Evolutionary conservation across 2,888 invertebrate species (phyloP).

Genomic region (Dione vanillae): DNA sequence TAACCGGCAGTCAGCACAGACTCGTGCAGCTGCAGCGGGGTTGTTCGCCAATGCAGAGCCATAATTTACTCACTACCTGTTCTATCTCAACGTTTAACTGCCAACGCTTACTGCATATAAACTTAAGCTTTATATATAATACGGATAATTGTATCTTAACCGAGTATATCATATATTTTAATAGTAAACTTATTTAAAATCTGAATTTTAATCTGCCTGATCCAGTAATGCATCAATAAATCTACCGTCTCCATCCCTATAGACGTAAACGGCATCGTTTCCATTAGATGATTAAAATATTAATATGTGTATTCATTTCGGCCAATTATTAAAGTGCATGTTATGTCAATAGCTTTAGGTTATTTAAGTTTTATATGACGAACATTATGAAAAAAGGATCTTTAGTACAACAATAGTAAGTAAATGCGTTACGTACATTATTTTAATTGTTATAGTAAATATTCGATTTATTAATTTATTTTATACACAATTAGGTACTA

Average conservation of each 20-base stretch:
- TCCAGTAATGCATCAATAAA: background rate
- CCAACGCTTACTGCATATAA: constrained; percentile 58
- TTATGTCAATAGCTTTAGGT: background rate
- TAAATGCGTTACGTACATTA: too few relatives aligned
- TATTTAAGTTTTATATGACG: too few relatives aligned
- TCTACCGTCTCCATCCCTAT: background rate
- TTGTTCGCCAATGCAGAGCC: constrained; percentile 69
- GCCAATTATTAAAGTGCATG: background rate
- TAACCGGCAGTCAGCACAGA: constrained; percentile 29
- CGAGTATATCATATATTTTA: too few relatives aligned
- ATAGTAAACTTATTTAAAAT: too few relatives aligned
- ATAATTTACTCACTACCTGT: constrained; percentile 77
- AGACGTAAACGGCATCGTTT: background rate
- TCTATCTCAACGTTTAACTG: constrained; percentile 74
- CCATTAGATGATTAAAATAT: constrained; percentile 12
- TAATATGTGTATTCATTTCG: constrained; percentile 2
- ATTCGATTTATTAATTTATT: too few relatives aligned
- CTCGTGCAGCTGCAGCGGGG: constrained; percentile 59
- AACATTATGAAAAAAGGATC: background rate
- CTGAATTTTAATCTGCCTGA: background rate
- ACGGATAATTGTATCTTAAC: too few relatives aligned
- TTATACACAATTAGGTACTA: too few relatives aligned
- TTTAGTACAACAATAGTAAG: too few relatives aligned
- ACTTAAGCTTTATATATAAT: constrained; percentile 35
- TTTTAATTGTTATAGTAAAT: too few relatives aligned